Evolutionary conservation across 2,797 vertebrate genomes (phyloP).

Genomic region (Aeoliscus strigatus): DNA sequence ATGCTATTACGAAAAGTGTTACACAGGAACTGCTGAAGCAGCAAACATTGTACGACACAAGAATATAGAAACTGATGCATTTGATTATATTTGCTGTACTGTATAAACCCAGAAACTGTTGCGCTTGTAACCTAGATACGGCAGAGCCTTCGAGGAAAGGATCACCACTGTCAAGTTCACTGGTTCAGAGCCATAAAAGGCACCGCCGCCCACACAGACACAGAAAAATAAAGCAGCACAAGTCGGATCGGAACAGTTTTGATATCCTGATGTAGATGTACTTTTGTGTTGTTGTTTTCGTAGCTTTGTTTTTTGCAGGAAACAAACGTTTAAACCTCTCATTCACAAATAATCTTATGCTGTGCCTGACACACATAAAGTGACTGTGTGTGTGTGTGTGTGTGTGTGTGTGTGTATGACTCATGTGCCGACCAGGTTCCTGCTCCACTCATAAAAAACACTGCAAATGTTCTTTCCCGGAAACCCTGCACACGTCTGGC

Average conservation of each 20-base stretch:
- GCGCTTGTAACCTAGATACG: slow-evolving; percentile 50
- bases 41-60: no score
- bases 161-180: slow-evolving; percentile 56
- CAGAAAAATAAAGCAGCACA: slow-evolving; percentile 47
- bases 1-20: no score
- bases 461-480: slow-evolving; percentile 41
- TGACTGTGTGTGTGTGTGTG: slow-evolving; percentile 15
- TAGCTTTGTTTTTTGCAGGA: background rate
- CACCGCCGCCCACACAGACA: slow-evolving; percentile 34
- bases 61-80: slow-evolving; percentile 28
- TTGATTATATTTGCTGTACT: slow-evolving; percentile 10
- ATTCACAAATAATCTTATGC: slow-evolving; percentile 49
- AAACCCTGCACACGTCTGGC: slow-evolving; percentile 30
- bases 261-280: slow-evolving; percentile 2
- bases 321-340: slow-evolving; percentile 35
- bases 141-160: slow-evolving; percentile 54
- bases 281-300: no score
- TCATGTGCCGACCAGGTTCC: slow-evolving; percentile 25
- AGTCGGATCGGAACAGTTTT: slow-evolving; percentile 24
- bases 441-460: slow-evolving; percentile 26
- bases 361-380: slow-evolving; percentile 25
- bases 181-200: slow-evolving; percentile 51
- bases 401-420: slow-evolving; percentile 18
- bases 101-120: slow-evolving; percentile 21
- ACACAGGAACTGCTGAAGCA: no score